Evolutionary conservation across 2,797 vertebrate genomes (phyloP).

Genomic region (Chaunax sp.): DNA sequence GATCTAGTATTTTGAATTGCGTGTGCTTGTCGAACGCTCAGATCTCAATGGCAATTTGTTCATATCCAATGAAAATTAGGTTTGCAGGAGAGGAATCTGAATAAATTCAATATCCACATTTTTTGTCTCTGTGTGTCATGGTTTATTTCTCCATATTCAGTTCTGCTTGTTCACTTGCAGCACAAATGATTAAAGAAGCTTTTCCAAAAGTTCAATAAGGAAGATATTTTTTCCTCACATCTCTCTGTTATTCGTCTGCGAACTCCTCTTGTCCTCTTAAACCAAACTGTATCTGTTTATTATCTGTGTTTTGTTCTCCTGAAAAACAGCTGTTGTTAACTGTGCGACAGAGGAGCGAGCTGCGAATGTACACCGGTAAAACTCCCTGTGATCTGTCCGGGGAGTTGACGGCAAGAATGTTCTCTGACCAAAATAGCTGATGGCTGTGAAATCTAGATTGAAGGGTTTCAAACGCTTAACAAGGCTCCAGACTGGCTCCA

Average conservation of each 20-base stretch:
- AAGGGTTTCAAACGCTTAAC: slow-evolving; percentile 5
- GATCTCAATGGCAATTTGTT: neutral
- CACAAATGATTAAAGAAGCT: neutral
- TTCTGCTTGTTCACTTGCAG: neutral
- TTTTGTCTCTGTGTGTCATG: neutral
- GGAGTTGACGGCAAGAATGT: neutral
- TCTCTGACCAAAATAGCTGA: neutral
- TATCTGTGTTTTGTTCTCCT: slow-evolving; percentile 4
- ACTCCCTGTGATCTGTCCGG: neutral
- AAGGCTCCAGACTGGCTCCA: neutral
- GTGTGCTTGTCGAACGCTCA: slow-evolving; percentile 2
- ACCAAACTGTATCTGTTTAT: slow-evolving; percentile 1
- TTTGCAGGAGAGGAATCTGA: neutral
- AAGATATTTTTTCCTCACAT: neutral
- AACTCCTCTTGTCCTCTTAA: slow-evolving; percentile 1
- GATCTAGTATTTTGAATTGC: neutral
- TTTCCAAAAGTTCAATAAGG: slow-evolving; percentile 12
- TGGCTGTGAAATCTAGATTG: neutral
- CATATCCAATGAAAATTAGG: slow-evolving; percentile 3
- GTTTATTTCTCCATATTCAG: slow-evolving; percentile 28
- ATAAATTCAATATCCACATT: neutral
- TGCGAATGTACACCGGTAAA: neutral
- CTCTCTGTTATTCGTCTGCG: neutral
- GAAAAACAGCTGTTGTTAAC: slow-evolving; percentile 4
- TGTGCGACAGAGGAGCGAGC: slow-evolving; percentile 1